phyloP scores from a whole-genome alignment of 2,797 vertebrate genomes.

The Menidia menidia region DNA sequence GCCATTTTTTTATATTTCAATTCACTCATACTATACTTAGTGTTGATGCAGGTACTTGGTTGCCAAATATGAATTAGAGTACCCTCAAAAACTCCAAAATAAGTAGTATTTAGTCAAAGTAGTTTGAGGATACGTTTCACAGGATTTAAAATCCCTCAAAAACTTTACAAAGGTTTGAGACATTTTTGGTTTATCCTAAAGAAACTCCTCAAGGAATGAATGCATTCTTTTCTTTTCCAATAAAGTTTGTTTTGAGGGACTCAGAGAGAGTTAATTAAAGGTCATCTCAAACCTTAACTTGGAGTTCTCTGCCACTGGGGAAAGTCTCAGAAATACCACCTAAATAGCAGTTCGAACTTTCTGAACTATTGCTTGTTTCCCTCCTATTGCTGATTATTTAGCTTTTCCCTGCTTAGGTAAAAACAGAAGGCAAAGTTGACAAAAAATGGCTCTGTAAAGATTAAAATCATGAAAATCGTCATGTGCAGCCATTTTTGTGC shows the following conservation, averaged over 20 bases:
- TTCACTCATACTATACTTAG: too few species aligned
- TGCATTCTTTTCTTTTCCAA: not conserved
- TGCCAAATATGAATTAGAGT: too few species aligned
- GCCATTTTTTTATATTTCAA: too few species aligned
- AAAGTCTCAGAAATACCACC: not conserved
- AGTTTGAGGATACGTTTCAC: not conserved
- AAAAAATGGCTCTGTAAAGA: not conserved
- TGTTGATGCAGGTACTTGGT: too few species aligned
- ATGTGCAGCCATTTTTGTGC: not conserved
- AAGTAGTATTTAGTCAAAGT: too few species aligned
- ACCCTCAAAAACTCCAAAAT: too few species aligned
- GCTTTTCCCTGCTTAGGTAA: not conserved
- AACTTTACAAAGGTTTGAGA: not conserved
- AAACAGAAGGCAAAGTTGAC: not conserved
- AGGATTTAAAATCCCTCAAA: not conserved
- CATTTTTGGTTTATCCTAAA: too few species aligned
- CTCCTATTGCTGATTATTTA: not conserved
- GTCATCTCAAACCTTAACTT: not conserved
- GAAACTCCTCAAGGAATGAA: not conserved
- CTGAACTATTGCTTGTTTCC: too few species aligned
- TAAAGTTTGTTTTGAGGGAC: too few species aligned
- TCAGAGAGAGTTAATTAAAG: not conserved
- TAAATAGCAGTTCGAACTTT: too few species aligned
- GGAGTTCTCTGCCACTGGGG: not conserved
- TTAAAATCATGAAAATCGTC: not conserved